Evolutionary conservation across 2,797 vertebrate genomes (phyloP).

Genomic region (Myoxocephalus aenaeus): DNA sequence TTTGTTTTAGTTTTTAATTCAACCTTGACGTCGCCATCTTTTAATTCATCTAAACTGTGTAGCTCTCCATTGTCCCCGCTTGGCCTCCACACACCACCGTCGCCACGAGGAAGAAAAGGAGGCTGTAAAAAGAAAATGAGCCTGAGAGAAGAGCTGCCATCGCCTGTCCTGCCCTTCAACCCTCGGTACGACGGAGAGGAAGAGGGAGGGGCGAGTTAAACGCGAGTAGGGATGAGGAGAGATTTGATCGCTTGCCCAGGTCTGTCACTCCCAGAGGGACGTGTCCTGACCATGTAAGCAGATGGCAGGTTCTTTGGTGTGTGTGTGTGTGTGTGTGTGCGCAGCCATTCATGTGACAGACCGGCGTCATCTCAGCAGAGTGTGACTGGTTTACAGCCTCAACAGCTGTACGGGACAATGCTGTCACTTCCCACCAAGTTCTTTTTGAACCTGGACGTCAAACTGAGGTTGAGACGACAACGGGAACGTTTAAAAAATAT

Average conservation of each 20-base stretch:
- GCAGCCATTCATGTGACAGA: slow-evolving; percentile 40
- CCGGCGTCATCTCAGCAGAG: slow-evolving; percentile 35
- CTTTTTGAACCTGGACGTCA: slow-evolving; percentile 23
- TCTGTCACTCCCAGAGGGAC: slow-evolving; percentile 66
- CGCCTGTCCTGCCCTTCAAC: slow-evolving; percentile 66
- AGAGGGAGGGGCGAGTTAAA: slow-evolving; percentile 47
- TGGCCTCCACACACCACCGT: slow-evolving; percentile 6
- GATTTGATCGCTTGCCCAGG: slow-evolving; percentile 70
- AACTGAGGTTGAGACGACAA: slow-evolving; percentile 14
- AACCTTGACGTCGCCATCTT: background rate
- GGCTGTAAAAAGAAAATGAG: slow-evolving; percentile 6
- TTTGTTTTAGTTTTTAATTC: background rate
- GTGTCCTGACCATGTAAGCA: slow-evolving; percentile 63
- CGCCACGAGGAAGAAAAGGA: slow-evolving; percentile 38
- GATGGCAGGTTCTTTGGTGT: slow-evolving; percentile 64
- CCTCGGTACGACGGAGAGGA: slow-evolving; percentile 29
- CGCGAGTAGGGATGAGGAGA: slow-evolving; percentile 56
- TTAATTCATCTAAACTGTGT: slow-evolving; percentile 22
- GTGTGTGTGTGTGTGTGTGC: slow-evolving; percentile 24
- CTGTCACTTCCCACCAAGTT: slow-evolving; percentile 31
- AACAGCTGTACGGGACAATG: slow-evolving; percentile 42
- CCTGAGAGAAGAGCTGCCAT: slow-evolving; percentile 37
- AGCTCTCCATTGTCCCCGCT: slow-evolving; percentile 27
- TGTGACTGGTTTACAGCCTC: slow-evolving; percentile 49
- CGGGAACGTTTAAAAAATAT: no score